Conservation (phyloP, 1,140 invertebrate species). For the Akabosia matsudoensis region DNA sequence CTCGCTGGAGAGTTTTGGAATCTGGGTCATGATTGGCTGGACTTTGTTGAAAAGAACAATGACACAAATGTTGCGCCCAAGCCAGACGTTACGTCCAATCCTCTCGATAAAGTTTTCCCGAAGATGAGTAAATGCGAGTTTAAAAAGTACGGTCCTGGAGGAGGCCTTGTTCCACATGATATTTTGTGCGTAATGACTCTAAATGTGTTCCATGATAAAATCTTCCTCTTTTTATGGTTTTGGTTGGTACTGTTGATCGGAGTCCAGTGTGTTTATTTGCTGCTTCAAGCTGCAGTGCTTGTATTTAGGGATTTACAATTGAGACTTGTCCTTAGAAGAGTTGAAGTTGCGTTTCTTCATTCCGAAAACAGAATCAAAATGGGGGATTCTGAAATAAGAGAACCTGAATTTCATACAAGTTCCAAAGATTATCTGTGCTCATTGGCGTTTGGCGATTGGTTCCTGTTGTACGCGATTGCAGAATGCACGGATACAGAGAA, state of each 20-base stretch:
- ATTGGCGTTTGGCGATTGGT: too few relatives aligned
- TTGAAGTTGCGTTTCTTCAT: too few relatives aligned
- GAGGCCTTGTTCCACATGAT: not conserved
- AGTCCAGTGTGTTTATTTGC: too few relatives aligned
- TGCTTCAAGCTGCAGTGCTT: too few relatives aligned
- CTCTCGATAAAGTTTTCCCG: not conserved
- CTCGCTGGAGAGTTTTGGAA: not conserved
- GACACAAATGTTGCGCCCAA: not conserved
- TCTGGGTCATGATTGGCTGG: not conserved
- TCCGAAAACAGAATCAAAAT: too few relatives aligned
- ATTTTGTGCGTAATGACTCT: conserved; percentile 9
- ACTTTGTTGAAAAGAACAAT: not conserved
- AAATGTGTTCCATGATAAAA: conserved; percentile 1
- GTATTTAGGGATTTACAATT: too few relatives aligned
- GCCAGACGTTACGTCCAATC: not conserved
- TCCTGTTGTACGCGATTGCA: too few relatives aligned
- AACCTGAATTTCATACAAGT: too few relatives aligned
- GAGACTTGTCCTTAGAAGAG: too few relatives aligned
- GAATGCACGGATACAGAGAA: too few relatives aligned
- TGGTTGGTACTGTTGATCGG: not conserved
- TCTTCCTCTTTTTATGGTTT: conserved; percentile 5
- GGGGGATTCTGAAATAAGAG: too few relatives aligned
- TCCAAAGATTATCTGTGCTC: too few relatives aligned
- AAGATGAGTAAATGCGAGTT: conserved; percentile 17
- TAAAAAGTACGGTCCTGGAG: not conserved